Evolutionary conservation across 2,797 vertebrate species (phyloP).

Genomic region (Sebastes paucispinis): DNA sequence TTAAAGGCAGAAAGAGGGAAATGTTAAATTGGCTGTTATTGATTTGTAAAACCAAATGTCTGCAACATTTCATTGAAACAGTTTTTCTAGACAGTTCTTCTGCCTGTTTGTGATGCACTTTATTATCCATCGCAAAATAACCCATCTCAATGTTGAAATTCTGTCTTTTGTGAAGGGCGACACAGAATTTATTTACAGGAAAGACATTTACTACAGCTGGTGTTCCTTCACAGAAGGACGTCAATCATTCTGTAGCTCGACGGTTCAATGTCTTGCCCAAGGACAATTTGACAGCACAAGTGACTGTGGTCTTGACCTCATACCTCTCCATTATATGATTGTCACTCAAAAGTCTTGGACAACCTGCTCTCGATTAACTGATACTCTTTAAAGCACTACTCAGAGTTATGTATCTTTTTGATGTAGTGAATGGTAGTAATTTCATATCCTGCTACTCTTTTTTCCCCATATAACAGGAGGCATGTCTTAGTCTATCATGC

Average conservation of each 20-base stretch:
- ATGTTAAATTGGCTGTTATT: conserved; percentile 52
- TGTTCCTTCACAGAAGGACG: conserved; percentile 13
- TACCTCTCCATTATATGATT: conserved; percentile 31
- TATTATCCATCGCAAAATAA: conserved; percentile 22
- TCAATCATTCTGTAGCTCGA: conserved; percentile 11
- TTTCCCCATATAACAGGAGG: background rate
- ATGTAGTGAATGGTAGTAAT: conserved; percentile 21
- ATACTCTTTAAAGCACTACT: conserved; percentile 21
- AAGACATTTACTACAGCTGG: conserved; percentile 23
- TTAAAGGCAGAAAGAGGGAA: conserved; percentile 33
- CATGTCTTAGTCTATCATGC: background rate
- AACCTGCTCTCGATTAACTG: conserved; percentile 26
- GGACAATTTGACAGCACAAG: conserved; percentile 38
- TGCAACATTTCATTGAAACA: conserved; percentile 39
- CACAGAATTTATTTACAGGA: conserved; percentile 6
- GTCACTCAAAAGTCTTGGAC: conserved; percentile 33
- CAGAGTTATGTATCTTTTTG: conserved; percentile 3
- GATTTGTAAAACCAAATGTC: conserved; percentile 41
- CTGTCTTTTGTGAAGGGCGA: background rate
- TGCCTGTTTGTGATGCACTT: conserved; percentile 6
- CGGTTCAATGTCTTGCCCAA: conserved; percentile 31
- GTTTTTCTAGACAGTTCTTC: background rate
- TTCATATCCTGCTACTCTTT: conserved; percentile 12
- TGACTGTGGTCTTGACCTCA: conserved; percentile 38
- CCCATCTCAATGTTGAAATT: conserved; percentile 4